A percentile compares a stretch with the other conserved stretches of the same genome.
These are phyloP conservation scores for Spongilla lacustris DNA, from an alignment of 37 sponge, comb jelly and placozoan genomes.

Conservation along the genomic window DNA sequence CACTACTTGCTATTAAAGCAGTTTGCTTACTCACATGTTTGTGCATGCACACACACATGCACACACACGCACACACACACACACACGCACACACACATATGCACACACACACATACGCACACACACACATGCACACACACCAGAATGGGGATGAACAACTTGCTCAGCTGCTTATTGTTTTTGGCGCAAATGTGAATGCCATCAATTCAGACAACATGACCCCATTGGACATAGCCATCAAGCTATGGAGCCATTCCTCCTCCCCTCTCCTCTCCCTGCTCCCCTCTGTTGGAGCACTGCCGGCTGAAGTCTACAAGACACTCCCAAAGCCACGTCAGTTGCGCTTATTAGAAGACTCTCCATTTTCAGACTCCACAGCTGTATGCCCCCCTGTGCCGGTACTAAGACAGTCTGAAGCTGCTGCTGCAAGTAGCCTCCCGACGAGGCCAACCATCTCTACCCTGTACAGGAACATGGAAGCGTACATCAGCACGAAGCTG, in stretches of 20 bases:
- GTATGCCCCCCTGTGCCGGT: neutral
- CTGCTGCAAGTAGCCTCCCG: too few relatives aligned
- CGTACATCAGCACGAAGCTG: neutral
- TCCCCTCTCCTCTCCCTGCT: neutral
- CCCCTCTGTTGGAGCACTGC: neutral
- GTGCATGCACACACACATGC: too few relatives aligned
- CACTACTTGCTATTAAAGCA: too few relatives aligned
- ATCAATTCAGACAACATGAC: slow-evolving; percentile 30
- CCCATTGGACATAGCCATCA: slow-evolving; percentile 46
- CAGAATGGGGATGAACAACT: slow-evolving; percentile 34
- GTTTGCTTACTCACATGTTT: too few relatives aligned
- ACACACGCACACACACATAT: too few relatives aligned
- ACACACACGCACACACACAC: too few relatives aligned
- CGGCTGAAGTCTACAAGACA: neutral
- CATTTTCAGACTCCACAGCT: neutral
- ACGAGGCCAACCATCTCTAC: neutral
- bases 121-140: neutral
- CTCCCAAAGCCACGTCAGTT: neutral
- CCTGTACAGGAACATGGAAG: neutral
- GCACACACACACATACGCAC: neutral
- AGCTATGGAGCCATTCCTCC: neutral
- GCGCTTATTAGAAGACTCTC: neutral
- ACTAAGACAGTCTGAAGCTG: neutral
- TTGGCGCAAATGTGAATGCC: slow-evolving; percentile 50
- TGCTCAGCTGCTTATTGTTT: slow-evolving; percentile 53